Base-by-base conservation (phyloP, 2,113 vertebrate genomes). In the Lasiurus borealis region DNA sequence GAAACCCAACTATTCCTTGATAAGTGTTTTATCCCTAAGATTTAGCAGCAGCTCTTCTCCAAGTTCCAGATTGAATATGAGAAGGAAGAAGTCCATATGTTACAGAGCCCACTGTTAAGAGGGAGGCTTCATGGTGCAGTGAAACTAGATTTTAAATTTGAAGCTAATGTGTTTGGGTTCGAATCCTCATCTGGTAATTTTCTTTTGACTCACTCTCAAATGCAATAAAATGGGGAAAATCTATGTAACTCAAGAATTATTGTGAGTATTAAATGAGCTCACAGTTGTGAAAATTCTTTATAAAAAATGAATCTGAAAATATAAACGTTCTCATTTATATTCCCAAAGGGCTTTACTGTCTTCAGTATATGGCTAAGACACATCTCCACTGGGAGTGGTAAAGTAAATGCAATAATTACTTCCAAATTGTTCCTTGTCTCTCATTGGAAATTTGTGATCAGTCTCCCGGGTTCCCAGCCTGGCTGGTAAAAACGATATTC, bases 391-490 rank as follows among this genome's bases (percentile, higher is more conserved):
- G 81, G 81, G 93, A 90, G 27, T 84, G 72, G 72, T 86, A 80
- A 84, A 84, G 13, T 34, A 76, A 91, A 66, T 36, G 18, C n/a
- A 92, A 3, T 36, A 75, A 93, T 95, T 78, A 75, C 16, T 94
- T 12, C 80, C 44, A 87, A 95, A 84, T 86, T 92, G 31, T 85
- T 31, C 8, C 16, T 69, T 69, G 29, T 77, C 23, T 54, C 31
- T 94, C 46, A 64, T 36, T 46, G 71, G 75, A 87, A 91, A 90
- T 83, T 59, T 81, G 31, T 31, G 23, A 14, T 7, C 16, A 9
- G 18, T 87, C 80, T 73, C 84, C 15, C 91, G 44, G 75, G 85
- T 84, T 66, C 36, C 36, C n/a, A 87, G 40, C 8, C 3, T 66
- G 10, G 31, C 15, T 84, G 18, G 6, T 87, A 82, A 95, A 91